Base-by-base conservation (phyloP, 2,888 invertebrate species). In the Acrobasis suavella region DNA sequence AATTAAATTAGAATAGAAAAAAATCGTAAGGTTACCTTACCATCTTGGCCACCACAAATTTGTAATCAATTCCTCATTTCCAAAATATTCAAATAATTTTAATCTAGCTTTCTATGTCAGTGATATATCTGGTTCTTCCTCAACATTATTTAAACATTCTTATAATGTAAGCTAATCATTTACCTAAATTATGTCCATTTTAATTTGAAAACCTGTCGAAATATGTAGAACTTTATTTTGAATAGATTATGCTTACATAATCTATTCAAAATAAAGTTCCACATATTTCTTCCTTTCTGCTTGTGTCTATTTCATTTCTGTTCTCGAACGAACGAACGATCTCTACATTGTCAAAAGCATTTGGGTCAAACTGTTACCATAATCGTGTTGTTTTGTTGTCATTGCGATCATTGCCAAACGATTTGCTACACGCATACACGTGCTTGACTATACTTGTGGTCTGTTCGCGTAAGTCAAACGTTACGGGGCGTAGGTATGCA, bases 361-460 rank as follows among this genome's bases (percentile, higher is more conserved):
- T 77, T 84, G 67, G 85, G 83, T 82, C 80, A 82, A 76, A 75
- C 69, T 70, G 75, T 60, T 73, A 71, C 65, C 56, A 56, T 64
- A 67, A 71, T 75, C 75, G 71, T 71, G 68, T 66, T 64, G 69
- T 67, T 62, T 68, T 62, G 69, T 67, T 69, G 70, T 67, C 65
- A 65, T 64, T 64, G 70, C 67, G 64, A 64, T 66, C 69, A 68
- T 73, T 72, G 67, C 69, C 72, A 73, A 77, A 75, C 69, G 63
- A 65, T 62, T 60, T 64, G 65, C 59, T 39, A 42, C 42, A 17
- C 42, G 56, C 56, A 22, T 7, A 56, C 56, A 46, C 46, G 42
- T 17, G 12, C 10, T 39, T 56, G 10, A 17, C 17, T 3, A 22
- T 22, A 22, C 52, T 46, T 46, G 46, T 14, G 46, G 14, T 46